Evolutionary conservation across 2,888 invertebrate species (phyloP), one percentile per base, ranked within the genome.

Genomic region (Limnephilus marmoratus): DNA sequence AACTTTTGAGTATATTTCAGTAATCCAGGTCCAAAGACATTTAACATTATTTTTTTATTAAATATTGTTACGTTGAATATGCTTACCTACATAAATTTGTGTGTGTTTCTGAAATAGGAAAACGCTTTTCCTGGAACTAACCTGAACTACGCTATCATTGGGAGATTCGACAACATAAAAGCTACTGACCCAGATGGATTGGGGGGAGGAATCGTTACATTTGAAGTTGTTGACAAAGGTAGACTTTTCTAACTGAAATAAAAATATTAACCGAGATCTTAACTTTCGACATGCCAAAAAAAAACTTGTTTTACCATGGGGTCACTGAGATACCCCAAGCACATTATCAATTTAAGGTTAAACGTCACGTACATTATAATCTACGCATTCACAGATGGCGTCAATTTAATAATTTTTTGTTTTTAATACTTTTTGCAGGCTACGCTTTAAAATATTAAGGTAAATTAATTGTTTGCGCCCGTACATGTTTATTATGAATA

Each of bases 151-250:
- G 83, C 3, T 37, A 95, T 96, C 41, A 95, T 96, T 82, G 95
- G 95, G 9, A 94, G 94, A 90, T 94, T 97, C 68, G 94, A 95
- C 15, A 94, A 95, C 11, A 95, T 97, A 80, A 92, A 94, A 31
- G 97, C 97, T 0, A 96, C 95, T 0, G 97, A 97, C 94, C 95
- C 96, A 37, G 97, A 97, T 94, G 96, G 96, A 0, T 95, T 96
- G 0, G 94, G 96, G 34, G 97, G 97, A 83, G 97, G 97, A 85
- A 94, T 94, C 9, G 96, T 97, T 29, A 95, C 95, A 15, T 97
- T 97, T 94, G 94, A 94, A 83, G 18, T 90, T 41, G 41, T 37
- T 45, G 85, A 80, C 37, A 89, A 89, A 89, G 88, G 88, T 89
- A 68, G 68, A 24, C 9, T 68, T n/a, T 68, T 68, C 24, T 68